Evolutionary conservation across 2,797 vertebrate species (phyloP), one percentile per base, ranked within the genome.

Genomic region (Anniella stebbinsi): DNA sequence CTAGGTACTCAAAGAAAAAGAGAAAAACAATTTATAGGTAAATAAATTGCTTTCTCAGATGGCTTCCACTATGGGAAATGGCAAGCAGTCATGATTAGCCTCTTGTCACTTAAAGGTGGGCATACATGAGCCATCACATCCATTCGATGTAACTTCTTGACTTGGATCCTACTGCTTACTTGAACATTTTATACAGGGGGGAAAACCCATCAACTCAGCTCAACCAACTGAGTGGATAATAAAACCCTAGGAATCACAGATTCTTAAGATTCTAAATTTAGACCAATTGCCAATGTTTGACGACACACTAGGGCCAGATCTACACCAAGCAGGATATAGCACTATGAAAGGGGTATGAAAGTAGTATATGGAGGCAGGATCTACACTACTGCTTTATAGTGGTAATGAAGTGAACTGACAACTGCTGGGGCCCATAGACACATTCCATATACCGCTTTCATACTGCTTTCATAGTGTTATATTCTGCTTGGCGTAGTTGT

Each of bases 21-120:
- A 78, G 91, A 92, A 93, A 96, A 96, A 92, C 94, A 95, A 97
- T 96, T 96, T 95, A 92, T 93, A 94, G 89, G 84, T 78, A 95
- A 87, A 92, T 92, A 93, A 96, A 96, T 95, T 92, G 90, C 91
- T 96, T 93, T 92, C 91, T 93, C 93, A 92, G 81, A 76, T 70
- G 48, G 93, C 90, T 93, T 38, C 90, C 88, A 92, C 89, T 54
- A 54, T 41, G 91, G 93, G 93, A 95, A 96, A 93, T n/a, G 92
- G 88, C 89, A 95, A 94, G 80, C 73, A 92, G 72, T 80, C 92
- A 93, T 96, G 93, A 97, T 96, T 95, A 95, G 91, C 92, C 91
- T 89, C 93, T 93, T 93, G 81, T 93, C 90, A 94, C 91, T 93
- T 69, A 88, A 87, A 89, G 88, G 91, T 54, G 33, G 93, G 84